Evolutionary conservation across 2,888 invertebrate species (phyloP).

Genomic region (Sarcophaga rosellei): DNA sequence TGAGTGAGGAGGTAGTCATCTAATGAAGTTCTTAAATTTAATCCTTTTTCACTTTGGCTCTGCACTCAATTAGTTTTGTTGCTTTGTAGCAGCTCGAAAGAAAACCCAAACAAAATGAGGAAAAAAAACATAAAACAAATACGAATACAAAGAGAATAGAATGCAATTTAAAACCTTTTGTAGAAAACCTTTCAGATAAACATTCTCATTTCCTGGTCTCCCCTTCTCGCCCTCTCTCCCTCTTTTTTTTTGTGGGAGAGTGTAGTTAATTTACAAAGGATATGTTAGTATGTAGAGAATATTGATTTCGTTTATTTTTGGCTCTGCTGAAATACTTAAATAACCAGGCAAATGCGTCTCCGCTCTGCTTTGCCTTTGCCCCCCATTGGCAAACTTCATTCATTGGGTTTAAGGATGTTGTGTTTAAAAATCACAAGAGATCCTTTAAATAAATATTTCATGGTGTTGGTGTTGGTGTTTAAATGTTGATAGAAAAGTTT

Average conservation of each 20-base stretch:
- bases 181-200: not conserved
- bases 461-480: constrained; percentile 56
- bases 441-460: constrained; percentile 48
- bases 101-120: not conserved
- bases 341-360: not conserved
- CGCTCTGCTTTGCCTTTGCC: not conserved
- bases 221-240: too few relatives aligned
- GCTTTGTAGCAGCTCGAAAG: not conserved
- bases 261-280: constrained; percentile 13
- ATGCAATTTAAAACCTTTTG: not conserved
- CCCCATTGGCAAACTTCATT: not conserved
- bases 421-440: constrained; percentile 31
- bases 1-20: constrained; percentile 10
- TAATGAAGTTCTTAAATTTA: constrained; percentile 53
- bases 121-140: constrained; percentile 2
- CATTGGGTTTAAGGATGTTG: not conserved
- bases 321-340: constrained; percentile 27
- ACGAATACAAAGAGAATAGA: not conserved
- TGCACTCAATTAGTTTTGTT: constrained; percentile 54
- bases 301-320: constrained; percentile 46
- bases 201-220: too few relatives aligned
- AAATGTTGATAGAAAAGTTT: constrained; percentile 60
- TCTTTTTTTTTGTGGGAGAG: not conserved
- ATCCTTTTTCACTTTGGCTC: constrained; percentile 20
- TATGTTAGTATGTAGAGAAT: not conserved